These are phyloP conservation scores for Falco novaeseelandiae DNA, from an alignment of 2,797 vertebrate species.

Conservation along the genomic window DNA sequence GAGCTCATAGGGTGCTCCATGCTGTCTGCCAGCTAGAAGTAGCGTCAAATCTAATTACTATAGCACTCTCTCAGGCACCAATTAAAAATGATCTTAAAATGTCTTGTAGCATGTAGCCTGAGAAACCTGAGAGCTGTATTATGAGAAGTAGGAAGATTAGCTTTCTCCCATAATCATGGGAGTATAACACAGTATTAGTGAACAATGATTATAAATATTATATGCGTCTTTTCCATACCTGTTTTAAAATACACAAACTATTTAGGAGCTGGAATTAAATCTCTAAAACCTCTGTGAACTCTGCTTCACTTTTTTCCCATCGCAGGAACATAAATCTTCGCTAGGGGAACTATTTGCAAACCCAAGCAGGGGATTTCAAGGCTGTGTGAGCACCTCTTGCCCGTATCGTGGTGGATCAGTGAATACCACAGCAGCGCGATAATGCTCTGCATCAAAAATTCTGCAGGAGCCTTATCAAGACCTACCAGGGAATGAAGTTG, in stretches of 20 bases:
- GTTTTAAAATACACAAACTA: not conserved
- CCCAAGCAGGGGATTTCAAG: not conserved
- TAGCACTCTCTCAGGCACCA: not conserved
- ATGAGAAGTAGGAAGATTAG: not conserved
- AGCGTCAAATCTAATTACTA: not conserved
- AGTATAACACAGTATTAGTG: not conserved
- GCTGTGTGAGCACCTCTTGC: not conserved
- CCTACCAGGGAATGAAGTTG: not conserved
- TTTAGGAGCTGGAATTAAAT: not conserved
- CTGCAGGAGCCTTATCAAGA: not conserved
- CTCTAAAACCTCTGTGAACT: not conserved
- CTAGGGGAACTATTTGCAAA: conserved; percentile 23
- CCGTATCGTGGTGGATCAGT: conserved; percentile 8
- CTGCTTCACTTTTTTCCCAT: not conserved
- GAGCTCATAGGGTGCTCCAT: not conserved
- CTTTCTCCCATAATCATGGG: not conserved
- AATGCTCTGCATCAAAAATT: conserved; percentile 17
- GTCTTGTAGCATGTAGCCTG: not conserved
- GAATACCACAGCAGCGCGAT: not conserved
- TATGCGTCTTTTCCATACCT: not conserved
- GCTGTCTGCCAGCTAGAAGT: not conserved
- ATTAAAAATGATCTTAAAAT: not conserved
- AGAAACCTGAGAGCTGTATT: not conserved
- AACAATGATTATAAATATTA: not conserved
- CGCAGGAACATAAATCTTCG: conserved; percentile 11